Base-by-base conservation (phyloP, 2,113 vertebrate genomes). In the Hipposideros armiger region DNA sequence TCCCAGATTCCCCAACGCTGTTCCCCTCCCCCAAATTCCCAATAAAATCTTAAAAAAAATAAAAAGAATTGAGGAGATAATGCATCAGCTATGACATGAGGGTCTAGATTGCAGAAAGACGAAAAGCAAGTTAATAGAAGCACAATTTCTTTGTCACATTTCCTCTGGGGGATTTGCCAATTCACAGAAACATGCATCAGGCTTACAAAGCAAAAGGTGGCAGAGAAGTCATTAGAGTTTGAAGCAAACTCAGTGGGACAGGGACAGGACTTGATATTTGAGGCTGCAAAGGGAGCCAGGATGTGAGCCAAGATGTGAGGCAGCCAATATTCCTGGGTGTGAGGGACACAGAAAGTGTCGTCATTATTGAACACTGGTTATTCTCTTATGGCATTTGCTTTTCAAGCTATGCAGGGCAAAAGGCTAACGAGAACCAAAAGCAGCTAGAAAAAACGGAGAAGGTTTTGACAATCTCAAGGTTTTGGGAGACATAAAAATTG, bases 351-450 rank as follows among this genome's bases (percentile, higher is more conserved):
- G 17, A 56, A 74, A 42, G 16, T 2, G 1, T 32, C 60, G 74
- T 30, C 20, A 32, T 19, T 42, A 40, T 16, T 5, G 6, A 86
- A 85, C 17, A 45, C 19, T 24, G 66, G 11, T n/a, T 69, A 7
- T 42, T 45, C 30, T 58, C 26, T 80, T 9, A 36, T 66, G 13
- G 17, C 16, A 90, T 78, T 40, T 94, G 20, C 70, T 92, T 32
- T 76, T 45, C 73, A 83, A 90, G 8, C 19, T 58, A 16, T 10
- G 1, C 17, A 54, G 24, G 40, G 30, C 17, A 87, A 90, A 90
- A 95, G n/a, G 15, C 26, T 91, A 76, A 91, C 5, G 93, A 81
- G 36, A 92, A 26, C 3, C 67, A 81, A 91, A 80, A 56, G 70
- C 24, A 80, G 52, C 32, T 95, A 36, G 62, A 87, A 96, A 66